Conservation (phyloP, 2,797 vertebrate genomes). For the Sandelia bainsii region DNA sequence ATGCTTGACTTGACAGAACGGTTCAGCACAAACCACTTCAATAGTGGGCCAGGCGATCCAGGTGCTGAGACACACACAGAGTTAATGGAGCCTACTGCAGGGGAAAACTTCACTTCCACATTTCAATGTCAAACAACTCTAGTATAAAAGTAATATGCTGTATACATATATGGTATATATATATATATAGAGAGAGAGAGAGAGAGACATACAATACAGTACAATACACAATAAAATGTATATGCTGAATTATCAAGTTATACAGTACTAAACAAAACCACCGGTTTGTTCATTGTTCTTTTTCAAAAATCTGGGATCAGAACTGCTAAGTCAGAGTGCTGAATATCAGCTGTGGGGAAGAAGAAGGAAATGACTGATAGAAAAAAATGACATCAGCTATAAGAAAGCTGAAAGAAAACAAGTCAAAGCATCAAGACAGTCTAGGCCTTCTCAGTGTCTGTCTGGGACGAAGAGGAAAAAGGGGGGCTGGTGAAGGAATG, state of each 20-base stretch:
- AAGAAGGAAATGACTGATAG: slow-evolving; percentile 8
- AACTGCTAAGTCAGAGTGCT: slow-evolving; percentile 28
- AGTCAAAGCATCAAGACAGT: slow-evolving; percentile 48
- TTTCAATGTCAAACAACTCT: slow-evolving; percentile 33
- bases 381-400: slow-evolving; percentile 37
- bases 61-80: slow-evolving; percentile 50
- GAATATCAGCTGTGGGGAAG: slow-evolving; percentile 13
- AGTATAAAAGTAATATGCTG: slow-evolving; percentile 12
- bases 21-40: slow-evolving; percentile 69
- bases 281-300: slow-evolving; percentile 6
- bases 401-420: slow-evolving; percentile 51
- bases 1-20: slow-evolving; percentile 73
- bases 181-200: no score
- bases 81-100: slow-evolving; percentile 27
- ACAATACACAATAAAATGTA: slow-evolving; percentile 3
- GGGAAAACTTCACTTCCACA: slow-evolving; percentile 19
- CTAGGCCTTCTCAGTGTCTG: slow-evolving; percentile 47
- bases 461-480: slow-evolving; percentile 40
- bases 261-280: neutral
- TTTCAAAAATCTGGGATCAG: neutral
- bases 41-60: slow-evolving; percentile 25
- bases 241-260: slow-evolving; percentile 9
- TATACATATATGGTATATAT: no score
- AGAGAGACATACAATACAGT: no score
- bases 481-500: slow-evolving; percentile 48